Evolutionary conservation across 2,113 vertebrate genomes (phyloP).

Genomic region (Turdus rufiventris): DNA sequence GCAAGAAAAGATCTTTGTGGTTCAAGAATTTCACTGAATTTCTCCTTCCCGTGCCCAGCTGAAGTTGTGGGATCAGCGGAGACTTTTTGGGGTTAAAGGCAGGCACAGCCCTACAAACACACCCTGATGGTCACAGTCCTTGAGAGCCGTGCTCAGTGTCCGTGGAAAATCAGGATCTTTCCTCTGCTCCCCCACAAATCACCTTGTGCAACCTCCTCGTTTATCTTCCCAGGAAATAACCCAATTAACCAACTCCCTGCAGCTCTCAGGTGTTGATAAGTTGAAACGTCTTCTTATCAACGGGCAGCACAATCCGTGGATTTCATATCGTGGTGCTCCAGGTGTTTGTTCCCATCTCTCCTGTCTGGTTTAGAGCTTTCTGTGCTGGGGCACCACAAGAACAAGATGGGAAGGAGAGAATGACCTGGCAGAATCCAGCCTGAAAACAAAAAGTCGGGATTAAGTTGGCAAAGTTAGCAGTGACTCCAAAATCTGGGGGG

Average conservation of each 20-base stretch:
- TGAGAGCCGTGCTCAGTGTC: neutral
- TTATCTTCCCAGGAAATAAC: neutral
- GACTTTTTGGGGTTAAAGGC: neutral
- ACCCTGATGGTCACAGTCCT: accelerated
- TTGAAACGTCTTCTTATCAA: neutral
- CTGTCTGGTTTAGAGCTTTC: neutral
- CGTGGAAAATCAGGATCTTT: neutral
- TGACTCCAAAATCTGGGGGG: neutral
- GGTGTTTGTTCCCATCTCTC: neutral
- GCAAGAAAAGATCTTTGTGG: neutral
- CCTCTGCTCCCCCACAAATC: neutral
- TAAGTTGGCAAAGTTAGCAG: neutral
- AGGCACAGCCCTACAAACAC: neutral
- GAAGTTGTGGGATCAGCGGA: neutral
- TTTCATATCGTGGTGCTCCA: neutral
- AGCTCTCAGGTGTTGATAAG: neutral
- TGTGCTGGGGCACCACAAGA: neutral
- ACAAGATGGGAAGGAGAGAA: neutral
- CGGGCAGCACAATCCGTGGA: neutral
- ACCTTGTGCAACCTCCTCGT: neutral
- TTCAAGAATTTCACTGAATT: accelerated
- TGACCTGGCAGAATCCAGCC: neutral
- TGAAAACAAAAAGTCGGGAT: neutral
- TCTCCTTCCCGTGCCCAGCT: accelerated
- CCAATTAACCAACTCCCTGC: neutral